Evolutionary conservation across 2,113 vertebrate genomes (phyloP).

Genomic region (Donacobius atricapilla): DNA sequence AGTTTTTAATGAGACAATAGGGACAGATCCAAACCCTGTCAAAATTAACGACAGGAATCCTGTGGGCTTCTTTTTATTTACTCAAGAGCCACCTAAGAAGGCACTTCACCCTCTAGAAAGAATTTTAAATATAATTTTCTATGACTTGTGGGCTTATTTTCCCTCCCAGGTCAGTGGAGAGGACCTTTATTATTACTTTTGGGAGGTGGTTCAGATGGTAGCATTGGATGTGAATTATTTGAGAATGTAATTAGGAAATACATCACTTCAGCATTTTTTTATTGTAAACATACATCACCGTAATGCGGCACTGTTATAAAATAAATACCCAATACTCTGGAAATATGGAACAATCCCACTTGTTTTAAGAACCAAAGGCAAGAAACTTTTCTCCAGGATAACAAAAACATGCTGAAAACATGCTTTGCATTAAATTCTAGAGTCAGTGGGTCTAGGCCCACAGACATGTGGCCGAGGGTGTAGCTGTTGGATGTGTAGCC

Average conservation of each 20-base stretch:
- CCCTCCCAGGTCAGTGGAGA: not conserved
- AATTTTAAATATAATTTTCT: slow-evolving; percentile 3
- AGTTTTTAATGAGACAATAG: slow-evolving; percentile 46
- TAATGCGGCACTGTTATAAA: not conserved
- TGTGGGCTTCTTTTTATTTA: slow-evolving; percentile 8
- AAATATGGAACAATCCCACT: not conserved
- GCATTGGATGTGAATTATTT: not conserved
- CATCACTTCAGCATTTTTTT: slow-evolving; percentile 26
- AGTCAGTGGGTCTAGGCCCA: not conserved
- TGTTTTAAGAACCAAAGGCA: not conserved
- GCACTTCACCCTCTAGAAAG: not conserved
- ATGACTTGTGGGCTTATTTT: not conserved
- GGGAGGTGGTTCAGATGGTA: not conserved
- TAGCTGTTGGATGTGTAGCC: not conserved
- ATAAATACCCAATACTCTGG: not conserved
- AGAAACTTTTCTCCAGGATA: not conserved
- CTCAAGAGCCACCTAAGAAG: slow-evolving; percentile 21
- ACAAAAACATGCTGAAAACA: not conserved
- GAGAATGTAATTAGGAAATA: slow-evolving; percentile 24
- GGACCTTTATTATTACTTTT: not conserved
- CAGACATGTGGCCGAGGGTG: not conserved
- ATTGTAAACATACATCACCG: slow-evolving; percentile 29
- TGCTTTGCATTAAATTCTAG: slow-evolving; percentile 2
- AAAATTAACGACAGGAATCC: not conserved
- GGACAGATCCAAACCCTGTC: slow-evolving; percentile 4